Evolutionary conservation across 2,797 vertebrate genomes (phyloP), one percentile per base, ranked within the genome.

Genomic region (Melanotaenia parkinsoni): DNA sequence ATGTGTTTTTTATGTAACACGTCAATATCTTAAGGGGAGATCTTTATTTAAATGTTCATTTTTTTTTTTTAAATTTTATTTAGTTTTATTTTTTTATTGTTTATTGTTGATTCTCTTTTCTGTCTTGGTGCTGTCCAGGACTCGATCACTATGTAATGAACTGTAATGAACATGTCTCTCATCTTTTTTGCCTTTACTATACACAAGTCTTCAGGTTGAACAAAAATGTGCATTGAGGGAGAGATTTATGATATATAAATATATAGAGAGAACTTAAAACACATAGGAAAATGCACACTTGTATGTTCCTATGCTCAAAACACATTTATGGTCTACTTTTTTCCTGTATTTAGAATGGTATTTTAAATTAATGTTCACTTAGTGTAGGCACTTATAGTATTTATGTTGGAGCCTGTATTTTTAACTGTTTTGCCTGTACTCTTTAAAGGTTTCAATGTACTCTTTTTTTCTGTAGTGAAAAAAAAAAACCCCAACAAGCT

Each of bases 371-470:
- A 96, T 98, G 96, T 98, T 98, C 96, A 98, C 96, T 96, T 97
- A 97, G 96, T 94, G 96, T 99, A 98, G 98, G 96, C 96, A 97
- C 92, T 96, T 97, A 97, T 97, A 97, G 97, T 99, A 98, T 99
- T 98, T 98, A 99, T 99, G 98, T 98, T 96, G 96, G 96, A 97
- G 95, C 96, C 97, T 98, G 97, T 98, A 97, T 97, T 98, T 97
- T 97, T 97, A 96, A 97, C 95, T 96, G 96, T 93, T 93, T 98
- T 97, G 96, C 96, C 97, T 97, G 96, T 98, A 97, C 95, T 97
- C 96, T 97, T 94, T 96, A 96, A 97, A 97, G 96, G 96, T 98
- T 96, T 96, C 93, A 89, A 94, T 95, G 95, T 97, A 97, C 95
- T 96, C 96, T 84, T 75, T 68, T 51, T 51, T 96, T 94, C 96